Percentiles rank a stretch among this genome's conserved stretches.
phyloP scores from a whole-genome alignment of 35 echinoderm and acorn worm genomes.

The Ophiothrix spiculata region DNA sequence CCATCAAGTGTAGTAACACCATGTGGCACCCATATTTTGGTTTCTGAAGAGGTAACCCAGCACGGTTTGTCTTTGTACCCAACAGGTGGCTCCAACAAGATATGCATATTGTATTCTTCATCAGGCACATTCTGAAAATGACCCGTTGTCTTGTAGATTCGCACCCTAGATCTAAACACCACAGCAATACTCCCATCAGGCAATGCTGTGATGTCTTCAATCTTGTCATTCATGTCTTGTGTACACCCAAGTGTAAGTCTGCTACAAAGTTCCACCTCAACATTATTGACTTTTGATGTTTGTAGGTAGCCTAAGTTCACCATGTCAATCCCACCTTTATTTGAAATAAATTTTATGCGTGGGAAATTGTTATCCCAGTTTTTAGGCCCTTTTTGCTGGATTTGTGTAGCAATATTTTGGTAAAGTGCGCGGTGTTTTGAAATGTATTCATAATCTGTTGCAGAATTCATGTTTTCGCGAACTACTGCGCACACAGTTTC shows the following conservation, averaged over 20 bases:
- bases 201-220: not conserved
- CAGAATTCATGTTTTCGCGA: not conserved
- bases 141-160: not conserved
- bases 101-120: not conserved
- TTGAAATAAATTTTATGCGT: not conserved
- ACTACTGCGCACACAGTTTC: not conserved
- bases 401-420: not conserved
- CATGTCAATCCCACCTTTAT: not conserved
- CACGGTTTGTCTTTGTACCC: not conserved
- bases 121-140: not conserved
- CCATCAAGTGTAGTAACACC: not conserved
- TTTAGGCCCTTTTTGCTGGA: not conserved
- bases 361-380: not conserved
- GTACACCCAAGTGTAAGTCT: not conserved
- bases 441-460: not conserved
- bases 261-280: not conserved
- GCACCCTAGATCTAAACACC: not conserved
- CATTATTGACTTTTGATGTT: not conserved
- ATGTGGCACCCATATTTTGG: not conserved
- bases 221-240: not conserved
- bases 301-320: not conserved
- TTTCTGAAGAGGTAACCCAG: not conserved
- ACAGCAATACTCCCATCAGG: not conserved
- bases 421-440: not conserved
- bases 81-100: not conserved